Conservation (phyloP, 1,140 invertebrate genomes). For the Trichonephila inaurata region DNA sequence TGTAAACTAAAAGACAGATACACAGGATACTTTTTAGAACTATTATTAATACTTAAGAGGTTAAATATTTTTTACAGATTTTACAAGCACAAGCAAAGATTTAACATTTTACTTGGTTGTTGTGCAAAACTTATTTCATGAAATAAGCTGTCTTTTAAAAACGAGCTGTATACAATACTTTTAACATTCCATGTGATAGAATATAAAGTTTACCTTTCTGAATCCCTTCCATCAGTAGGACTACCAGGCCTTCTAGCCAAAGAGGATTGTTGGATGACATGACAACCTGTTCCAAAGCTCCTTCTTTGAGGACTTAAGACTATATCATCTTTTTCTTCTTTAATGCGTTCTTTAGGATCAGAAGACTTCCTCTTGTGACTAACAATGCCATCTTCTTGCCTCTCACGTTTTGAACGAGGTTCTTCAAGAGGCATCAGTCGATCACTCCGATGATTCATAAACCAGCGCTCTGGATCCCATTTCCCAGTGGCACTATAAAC, state of each 20-base stretch:
- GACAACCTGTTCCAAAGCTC: constrained; percentile 91
- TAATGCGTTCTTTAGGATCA: constrained; percentile 88
- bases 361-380: constrained; percentile 68
- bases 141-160: too few relatives aligned
- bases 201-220: constrained; percentile 69
- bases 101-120: too few relatives aligned
- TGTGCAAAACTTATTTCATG: too few relatives aligned
- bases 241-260: constrained; percentile 77
- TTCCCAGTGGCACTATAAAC: constrained; percentile 82
- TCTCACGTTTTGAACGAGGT: constrained; percentile 79
- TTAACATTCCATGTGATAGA: too few relatives aligned
- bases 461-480: constrained; percentile 86
- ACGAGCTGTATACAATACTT: too few relatives aligned
- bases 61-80: too few relatives aligned
- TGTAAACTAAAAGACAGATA: too few relatives aligned
- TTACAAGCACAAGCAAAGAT: too few relatives aligned
- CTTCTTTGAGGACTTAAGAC: constrained; percentile 90
- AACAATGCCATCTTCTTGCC: constrained; percentile 81
- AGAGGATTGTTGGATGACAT: constrained; percentile 82
- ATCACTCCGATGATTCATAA: constrained; percentile 82
- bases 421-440: constrained; percentile 85
- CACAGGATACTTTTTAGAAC: too few relatives aligned
- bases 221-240: constrained; percentile 78
- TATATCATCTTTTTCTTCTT: constrained; percentile 91
- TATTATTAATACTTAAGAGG: too few relatives aligned